phyloP scores from a whole-genome alignment of 1,140 invertebrate species.

The Zaprionus ghesquierei region DNA sequence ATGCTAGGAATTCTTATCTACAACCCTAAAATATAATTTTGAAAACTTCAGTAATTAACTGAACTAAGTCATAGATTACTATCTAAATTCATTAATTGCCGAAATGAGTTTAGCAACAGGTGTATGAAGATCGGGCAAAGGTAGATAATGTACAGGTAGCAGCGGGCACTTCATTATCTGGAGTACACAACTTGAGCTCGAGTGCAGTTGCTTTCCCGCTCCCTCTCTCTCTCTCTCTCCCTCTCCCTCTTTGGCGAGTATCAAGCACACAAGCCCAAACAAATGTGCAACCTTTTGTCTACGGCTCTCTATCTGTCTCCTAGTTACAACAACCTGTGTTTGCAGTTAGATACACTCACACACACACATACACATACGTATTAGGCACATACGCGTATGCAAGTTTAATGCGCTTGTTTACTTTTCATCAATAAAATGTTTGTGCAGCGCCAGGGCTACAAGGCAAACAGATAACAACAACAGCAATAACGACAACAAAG shows the following conservation, averaged over 20 bases:
- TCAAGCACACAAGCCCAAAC: background rate
- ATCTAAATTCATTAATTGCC: conserved; percentile 9
- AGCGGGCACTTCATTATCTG: conserved; percentile 32
- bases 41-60: background rate
- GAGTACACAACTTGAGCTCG: conserved; percentile 11
- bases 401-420: conserved; percentile 51
- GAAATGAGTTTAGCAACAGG: background rate
- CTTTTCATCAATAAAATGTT: conserved; percentile 71
- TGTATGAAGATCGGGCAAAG: background rate
- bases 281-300: background rate
- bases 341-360: background rate
- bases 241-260: background rate
- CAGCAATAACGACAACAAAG: conserved; percentile 9
- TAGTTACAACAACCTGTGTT: conserved; percentile 2
- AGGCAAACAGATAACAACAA: conserved; percentile 27
- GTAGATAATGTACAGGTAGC: background rate
- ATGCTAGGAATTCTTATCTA: background rate
- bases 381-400: conserved; percentile 7
- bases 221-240: background rate
- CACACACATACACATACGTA: background rate
- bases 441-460: conserved; percentile 47
- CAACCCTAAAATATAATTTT: background rate
- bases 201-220: background rate
- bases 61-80: background rate
- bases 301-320: conserved; percentile 17